Base-by-base conservation (phyloP, 1,140 invertebrate species). In the Scaptomyza graminum region DNA sequence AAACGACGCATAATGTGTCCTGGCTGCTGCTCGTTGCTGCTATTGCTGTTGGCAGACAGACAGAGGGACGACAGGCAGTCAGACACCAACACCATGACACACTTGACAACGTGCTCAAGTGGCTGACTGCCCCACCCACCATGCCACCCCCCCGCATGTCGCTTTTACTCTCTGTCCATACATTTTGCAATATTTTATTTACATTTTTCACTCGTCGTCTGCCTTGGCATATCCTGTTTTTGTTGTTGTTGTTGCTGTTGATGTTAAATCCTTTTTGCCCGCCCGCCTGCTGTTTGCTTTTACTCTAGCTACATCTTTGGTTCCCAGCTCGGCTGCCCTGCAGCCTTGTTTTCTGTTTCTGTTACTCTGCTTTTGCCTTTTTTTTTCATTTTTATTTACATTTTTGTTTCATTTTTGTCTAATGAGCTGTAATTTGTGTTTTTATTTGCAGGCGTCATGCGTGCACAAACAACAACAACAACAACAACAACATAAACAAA, bases 391-490 rank as follows among this genome's bases (percentile, higher is more conserved):
- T 59, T 77, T 78, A 72, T 78, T 78, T 78, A 66, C 76, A 78
- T 76, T 78, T 78, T 87, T 88, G 75, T 88, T 88, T 87, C 82
- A 88, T 83, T 82, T 82, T 87, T 87, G 75, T 87, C 79, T 87
- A 87, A 87, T 87, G 83, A 87, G 83, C 83, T 87, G 83, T 87
- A 87, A 87, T 87, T 87, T 88, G 79, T 87, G 67, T 87, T 87
- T 87, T 87, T 85, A 85, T 85, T 85, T 85, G 78, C 83, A 87
- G 81, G 82, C 78, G 81, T 78, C 78, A 83, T 82, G 79, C 82
- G 82, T 87, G 80, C 78, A 87, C 81, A 85, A 82, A 82, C 78
- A 70, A 50, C 59, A 69, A 34, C 54, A 63, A 18, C 46, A 61
- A 16, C 43, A 68, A 5, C 47, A 82, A 60, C 44, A 63, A 46